phyloP scores from a whole-genome alignment of 2,888 invertebrate species.

The Mythimna vitellina region DNA sequence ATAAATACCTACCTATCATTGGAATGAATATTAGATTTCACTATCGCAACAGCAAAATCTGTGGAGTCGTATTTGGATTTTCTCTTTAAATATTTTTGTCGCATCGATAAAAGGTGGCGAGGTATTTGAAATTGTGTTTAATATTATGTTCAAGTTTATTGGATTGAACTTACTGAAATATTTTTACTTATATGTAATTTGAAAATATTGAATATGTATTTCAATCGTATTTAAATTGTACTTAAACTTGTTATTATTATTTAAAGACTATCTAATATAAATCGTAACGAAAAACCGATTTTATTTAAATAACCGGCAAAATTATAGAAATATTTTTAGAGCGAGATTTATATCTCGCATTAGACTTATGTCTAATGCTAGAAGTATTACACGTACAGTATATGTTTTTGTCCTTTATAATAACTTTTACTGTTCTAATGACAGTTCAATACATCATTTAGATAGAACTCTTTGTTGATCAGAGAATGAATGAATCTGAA shows the following conservation, averaged over 20 bases:
- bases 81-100: conserved; percentile 34
- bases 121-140: conserved; percentile 6
- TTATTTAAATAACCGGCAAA: too few species aligned
- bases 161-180: background rate
- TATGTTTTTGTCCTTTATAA: background rate
- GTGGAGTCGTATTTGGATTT: conserved; percentile 64
- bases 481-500: too few species aligned
- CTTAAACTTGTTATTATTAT: too few species aligned
- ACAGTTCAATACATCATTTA: background rate
- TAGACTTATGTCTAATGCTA: too few species aligned
- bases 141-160: background rate
- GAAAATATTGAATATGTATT: background rate
- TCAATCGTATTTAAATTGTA: too few species aligned
- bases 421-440: background rate
- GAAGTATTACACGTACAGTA: too few species aligned
- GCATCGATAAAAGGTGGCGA: conserved; percentile 7
- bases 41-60: conserved; percentile 74
- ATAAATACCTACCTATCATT: conserved; percentile 82
- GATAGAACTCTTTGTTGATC: background rate
- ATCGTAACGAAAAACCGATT: too few species aligned
- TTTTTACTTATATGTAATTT: background rate
- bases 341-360: too few species aligned
- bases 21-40: conserved; percentile 87
- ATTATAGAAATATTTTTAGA: too few species aligned
- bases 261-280: too few species aligned